phyloP scores from a whole-genome alignment of 2,797 vertebrate genomes.

The Merluccius polli region DNA sequence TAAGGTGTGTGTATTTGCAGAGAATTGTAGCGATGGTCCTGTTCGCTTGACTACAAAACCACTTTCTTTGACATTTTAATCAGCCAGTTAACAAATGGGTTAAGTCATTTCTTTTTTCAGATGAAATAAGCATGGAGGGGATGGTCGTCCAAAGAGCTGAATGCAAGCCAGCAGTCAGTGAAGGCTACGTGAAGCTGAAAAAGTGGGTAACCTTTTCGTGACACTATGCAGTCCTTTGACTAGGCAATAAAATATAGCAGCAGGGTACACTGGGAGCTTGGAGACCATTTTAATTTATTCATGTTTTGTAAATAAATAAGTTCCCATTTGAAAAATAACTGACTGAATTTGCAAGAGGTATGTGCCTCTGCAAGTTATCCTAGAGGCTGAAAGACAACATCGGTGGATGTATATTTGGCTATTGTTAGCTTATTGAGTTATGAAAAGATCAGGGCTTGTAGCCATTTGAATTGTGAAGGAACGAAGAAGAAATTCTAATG shows the following conservation, averaged over 20 bases:
- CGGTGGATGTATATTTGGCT: not conserved
- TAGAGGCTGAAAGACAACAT: not conserved
- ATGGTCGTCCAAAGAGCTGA: slow-evolving; percentile 90
- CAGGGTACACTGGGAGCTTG: not conserved
- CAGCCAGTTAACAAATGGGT: not conserved
- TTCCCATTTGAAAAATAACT: not conserved
- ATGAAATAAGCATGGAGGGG: slow-evolving; percentile 85
- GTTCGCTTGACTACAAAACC: not conserved
- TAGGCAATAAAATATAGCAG: too few species aligned
- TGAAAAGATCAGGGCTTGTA: not conserved
- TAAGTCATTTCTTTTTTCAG: slow-evolving; percentile 49
- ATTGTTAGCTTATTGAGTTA: not conserved
- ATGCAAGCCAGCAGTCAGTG: slow-evolving; percentile 84
- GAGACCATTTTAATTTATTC: too few species aligned
- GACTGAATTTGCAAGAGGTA: not conserved
- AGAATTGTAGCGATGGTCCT: not conserved
- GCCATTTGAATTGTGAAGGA: not conserved
- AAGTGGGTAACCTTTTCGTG: slow-evolving; percentile 70
- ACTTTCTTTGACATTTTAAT: not conserved
- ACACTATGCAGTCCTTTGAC: not conserved
- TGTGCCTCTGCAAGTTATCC: not conserved
- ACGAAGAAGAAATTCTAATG: too few species aligned
- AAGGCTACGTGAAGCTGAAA: slow-evolving; percentile 90
- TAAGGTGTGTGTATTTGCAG: not conserved
- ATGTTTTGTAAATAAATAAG: too few species aligned